These are phyloP conservation scores for Dreissena polymorpha DNA, from an alignment of 1,140 invertebrate species.

Conservation along the genomic window DNA sequence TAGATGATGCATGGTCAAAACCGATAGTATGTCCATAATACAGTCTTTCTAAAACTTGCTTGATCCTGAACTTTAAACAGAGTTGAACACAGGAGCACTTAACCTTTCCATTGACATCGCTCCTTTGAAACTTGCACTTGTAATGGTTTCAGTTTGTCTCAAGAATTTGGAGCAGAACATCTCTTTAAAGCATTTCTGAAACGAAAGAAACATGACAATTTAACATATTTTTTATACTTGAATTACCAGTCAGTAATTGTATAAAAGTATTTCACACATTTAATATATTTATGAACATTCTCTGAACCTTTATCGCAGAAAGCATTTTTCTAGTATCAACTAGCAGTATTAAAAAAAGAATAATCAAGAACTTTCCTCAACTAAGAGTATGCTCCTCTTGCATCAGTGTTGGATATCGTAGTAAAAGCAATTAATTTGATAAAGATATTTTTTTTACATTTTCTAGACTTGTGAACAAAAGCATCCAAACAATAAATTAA, in stretches of 20 bases:
- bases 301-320: no score
- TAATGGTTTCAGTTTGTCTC: neutral
- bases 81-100: neutral
- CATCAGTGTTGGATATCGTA: no score
- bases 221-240: slow-evolving; percentile 4
- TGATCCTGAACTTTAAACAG: slow-evolving; percentile 1
- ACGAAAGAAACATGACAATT: neutral
- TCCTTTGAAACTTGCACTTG: slow-evolving; percentile 10
- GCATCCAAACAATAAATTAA: no score
- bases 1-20: neutral
- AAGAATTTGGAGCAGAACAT: neutral
- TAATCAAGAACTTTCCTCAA: no score
- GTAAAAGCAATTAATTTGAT: no score
- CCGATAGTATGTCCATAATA: neutral
- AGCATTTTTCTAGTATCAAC: no score
- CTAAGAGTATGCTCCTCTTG: no score
- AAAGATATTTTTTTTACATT: no score
- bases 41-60: neutral
- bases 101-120: no score
- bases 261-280: neutral
- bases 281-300: no score
- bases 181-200: slow-evolving; percentile 5
- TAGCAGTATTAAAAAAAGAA: no score
- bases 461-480: no score
- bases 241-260: neutral